These are phyloP conservation scores for Molorchus minor DNA, from an alignment of 2,888 invertebrate genomes.

Conservation along the genomic window DNA sequence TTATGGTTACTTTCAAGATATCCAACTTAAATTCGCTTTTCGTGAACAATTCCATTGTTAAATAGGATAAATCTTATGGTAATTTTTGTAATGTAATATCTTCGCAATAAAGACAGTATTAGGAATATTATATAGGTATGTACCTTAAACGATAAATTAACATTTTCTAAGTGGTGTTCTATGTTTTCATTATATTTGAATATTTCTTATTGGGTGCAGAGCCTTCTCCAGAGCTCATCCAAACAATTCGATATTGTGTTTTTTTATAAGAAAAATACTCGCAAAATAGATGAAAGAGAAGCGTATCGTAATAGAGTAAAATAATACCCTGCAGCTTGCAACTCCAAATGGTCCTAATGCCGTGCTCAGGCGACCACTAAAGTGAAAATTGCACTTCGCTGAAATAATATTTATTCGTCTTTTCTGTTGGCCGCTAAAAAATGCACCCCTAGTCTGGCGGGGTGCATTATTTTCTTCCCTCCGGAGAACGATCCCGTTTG, in stretches of 20 bases:
- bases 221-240: neutral
- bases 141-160: conserved; percentile 9
- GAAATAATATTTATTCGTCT: conserved; percentile 61
- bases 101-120: too few species aligned
- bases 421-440: conserved; percentile 57
- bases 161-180: conserved; percentile 12
- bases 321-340: conserved; percentile 21
- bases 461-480: conserved; percentile 57
- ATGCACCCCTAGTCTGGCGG: conserved; percentile 57
- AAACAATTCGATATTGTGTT: conserved; percentile 13
- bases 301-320: too few species aligned
- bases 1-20: too few species aligned
- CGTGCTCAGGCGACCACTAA: conserved; percentile 45
- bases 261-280: conserved; percentile 10
- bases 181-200: conserved; percentile 17
- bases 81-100: too few species aligned
- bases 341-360: conserved; percentile 33
- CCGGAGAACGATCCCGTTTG: conserved; percentile 39
- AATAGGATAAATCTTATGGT: too few species aligned
- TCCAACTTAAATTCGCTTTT: too few species aligned
- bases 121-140: too few species aligned
- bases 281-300: neutral
- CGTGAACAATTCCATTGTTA: too few species aligned
- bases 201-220: conserved; percentile 3
- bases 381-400: conserved; percentile 60